Evolutionary conservation across 1,140 invertebrate genomes (phyloP), one percentile per base, ranked within the genome.

Genomic region (Eulimnadia texana): DNA sequence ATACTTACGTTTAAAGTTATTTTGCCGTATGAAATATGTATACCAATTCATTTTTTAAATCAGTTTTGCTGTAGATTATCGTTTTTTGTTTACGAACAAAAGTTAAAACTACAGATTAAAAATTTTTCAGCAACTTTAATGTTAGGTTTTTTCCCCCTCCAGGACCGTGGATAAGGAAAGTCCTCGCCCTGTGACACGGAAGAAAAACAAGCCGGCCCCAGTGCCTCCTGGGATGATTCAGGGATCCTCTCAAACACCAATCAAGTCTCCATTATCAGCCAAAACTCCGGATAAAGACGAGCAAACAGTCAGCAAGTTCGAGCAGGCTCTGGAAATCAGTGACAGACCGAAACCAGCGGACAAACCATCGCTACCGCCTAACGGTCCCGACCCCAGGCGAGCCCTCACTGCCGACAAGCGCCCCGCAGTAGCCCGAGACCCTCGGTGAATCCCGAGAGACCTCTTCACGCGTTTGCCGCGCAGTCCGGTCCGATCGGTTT

Each of bases 301-400:
- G 13, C 27, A 57, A n/a, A n/a, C n/a, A 3, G 11, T 22, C 16
- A 54, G 13, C 13, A 54, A 1, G 69, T 70, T 11, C 1, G 59
- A 25, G 67, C 70, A 25, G 59, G 63, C 51, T 25, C 27, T 9
- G 66, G 71, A 63, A 42, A 27, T 67, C n/a, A 56, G 66, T 59
- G 24, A 66, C 6, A 72, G 70, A 64, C 64, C 69, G 27, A 60
- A 71, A 56, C 65, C 67, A 13, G 64, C 66, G 13, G 71, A 74
- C 56, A 75, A 72, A 65, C 70, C 72, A 22, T 70, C 67, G 61
- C 68, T 71, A 25, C 77, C 77, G 1, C 55, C 55, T n/a, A 57
- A 20, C 2, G 51, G 33, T n/a, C 49, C 58, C 20, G 58, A 60
- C 10, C 24, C 51, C 1, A 54, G 53, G 29, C 60, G 53, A 19